Base-by-base conservation (phyloP, 2,888 invertebrate genomes). In the Nomada hirtipes region DNA sequence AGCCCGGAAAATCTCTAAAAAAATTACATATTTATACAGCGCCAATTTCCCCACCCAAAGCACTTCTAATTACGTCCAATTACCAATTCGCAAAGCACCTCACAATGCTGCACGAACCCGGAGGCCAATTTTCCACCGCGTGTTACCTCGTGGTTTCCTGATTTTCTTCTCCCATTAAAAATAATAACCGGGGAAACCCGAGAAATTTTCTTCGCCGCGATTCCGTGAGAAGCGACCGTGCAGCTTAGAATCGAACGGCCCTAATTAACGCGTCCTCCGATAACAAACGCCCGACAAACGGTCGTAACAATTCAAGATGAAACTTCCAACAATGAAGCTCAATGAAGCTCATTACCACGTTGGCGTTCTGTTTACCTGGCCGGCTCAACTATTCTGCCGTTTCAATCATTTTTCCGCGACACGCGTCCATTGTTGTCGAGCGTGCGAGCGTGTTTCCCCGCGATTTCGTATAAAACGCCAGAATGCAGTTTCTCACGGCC, bases 401-500 rank as follows among this genome's bases (percentile, higher is more conserved):
- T 53, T 15, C 26, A 36, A 50, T 52, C 50, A 26, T 42, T 71
- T 47, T 55, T 71, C 20, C 18, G 18, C 2, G 74, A n/a, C 47
- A 65, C 57, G 65, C 59, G 53, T 10, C 70, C 64, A 86, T 86
- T 87, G 87, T 86, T 74, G 18, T n/a, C 71, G 68, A 20, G 26
- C 50, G 64, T 29, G 42, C 23, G 53, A 60, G 67, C 65, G 36
- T 67, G 47, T 82, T 88, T 88, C 85, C 87, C 65, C 85, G 82
- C 74, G 68, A 75, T 87, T 81, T 86, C 76, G 67, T 57, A 73
- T 44, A 76, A 86, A 76, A 84, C 82, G 10, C 53, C 81, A 75
- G 79, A 79, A 85, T 65, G 69, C 55, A 74, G 57, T 84, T 88
- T 89, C 85, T 64, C 86, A 74, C 47, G 44, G 53, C 11, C n/a